A percentile compares a stretch with the other conserved stretches of the same genome.
phyloP scores from a whole-genome alignment of 2,797 vertebrate genomes.

The Todus mexicanus region DNA sequence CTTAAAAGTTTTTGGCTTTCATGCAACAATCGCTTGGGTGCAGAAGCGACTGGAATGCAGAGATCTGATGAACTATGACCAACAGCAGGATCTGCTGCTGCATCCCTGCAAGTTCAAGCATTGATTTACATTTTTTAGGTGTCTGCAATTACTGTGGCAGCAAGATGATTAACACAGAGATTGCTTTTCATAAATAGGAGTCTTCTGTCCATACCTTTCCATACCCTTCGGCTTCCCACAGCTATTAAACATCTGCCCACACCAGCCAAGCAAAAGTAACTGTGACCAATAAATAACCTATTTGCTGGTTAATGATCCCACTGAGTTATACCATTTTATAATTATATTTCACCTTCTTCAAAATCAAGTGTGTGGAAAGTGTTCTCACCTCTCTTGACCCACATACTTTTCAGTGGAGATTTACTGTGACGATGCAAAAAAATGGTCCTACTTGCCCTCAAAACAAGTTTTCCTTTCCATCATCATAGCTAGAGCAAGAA shows the following conservation, averaged over 20 bases:
- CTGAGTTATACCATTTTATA: neutral
- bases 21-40: neutral
- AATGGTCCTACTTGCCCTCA: neutral
- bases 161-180: neutral
- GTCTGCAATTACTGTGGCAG: constrained; percentile 11
- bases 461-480: neutral
- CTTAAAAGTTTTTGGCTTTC: neutral
- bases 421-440: neutral
- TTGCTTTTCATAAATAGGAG: neutral
- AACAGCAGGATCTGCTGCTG: neutral
- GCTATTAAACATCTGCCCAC: neutral
- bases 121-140: constrained; percentile 20
- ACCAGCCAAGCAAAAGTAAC: neutral
- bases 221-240: neutral
- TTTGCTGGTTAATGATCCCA: neutral
- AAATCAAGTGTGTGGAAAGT: neutral
- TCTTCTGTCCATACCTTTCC: neutral
- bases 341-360: neutral
- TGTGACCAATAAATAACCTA: neutral
- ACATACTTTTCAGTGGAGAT: neutral
- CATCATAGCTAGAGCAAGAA: neutral
- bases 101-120: neutral
- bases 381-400: neutral
- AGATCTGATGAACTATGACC: neutral
- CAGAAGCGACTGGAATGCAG: neutral